A percentile compares a stretch with the other conserved stretches of the same genome.
phyloP scores from a whole-genome alignment of 2,113 vertebrate species.

The Hippocampus zosterae region DNA sequence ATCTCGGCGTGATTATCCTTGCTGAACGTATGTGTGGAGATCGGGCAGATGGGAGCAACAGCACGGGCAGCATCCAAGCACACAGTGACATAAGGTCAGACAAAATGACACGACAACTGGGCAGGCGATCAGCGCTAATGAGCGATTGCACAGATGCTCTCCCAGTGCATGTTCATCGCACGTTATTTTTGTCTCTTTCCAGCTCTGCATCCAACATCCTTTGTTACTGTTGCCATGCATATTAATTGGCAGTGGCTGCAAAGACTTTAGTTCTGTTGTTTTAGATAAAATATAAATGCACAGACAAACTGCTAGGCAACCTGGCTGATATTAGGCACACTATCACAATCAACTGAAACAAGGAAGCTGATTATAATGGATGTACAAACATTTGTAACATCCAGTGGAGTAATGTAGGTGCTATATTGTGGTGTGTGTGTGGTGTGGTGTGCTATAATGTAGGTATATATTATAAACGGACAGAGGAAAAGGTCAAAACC shows the following conservation, averaged over 20 bases:
- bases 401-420: too few species aligned
- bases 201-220: constrained; percentile 6
- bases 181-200: not conserved
- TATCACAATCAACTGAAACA: too few species aligned
- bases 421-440: too few species aligned
- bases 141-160: constrained; percentile 50
- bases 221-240: not conserved
- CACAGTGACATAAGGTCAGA: constrained; percentile 33
- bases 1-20: not conserved
- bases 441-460: too few species aligned
- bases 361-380: too few species aligned
- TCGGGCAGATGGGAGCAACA: constrained; percentile 47
- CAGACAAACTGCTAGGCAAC: too few species aligned
- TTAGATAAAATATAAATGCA: not conserved
- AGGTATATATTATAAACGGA: too few species aligned
- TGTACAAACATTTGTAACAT: too few species aligned
- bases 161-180: not conserved
- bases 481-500: too few species aligned
- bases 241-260: not conserved
- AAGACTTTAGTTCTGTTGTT: not conserved
- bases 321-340: too few species aligned
- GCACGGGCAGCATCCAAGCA: constrained; percentile 29
- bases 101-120: constrained; percentile 41
- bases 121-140: constrained; percentile 44
- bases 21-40: not conserved